phyloP scores from a whole-genome alignment of 2,797 vertebrate species.

The Botia kubotai region DNA sequence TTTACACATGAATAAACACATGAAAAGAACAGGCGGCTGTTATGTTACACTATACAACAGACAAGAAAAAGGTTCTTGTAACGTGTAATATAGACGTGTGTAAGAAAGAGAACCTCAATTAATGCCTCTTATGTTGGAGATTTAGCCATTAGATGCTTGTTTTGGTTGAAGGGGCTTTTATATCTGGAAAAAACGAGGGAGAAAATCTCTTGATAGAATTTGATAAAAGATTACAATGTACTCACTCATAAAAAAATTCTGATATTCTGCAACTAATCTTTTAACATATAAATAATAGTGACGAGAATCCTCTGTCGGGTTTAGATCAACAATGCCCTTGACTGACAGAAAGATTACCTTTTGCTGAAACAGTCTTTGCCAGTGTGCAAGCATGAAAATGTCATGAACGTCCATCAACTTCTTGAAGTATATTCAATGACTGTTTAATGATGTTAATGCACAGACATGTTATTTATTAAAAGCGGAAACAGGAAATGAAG shows the following conservation, averaged over 20 bases:
- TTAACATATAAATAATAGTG: conserved; percentile 34
- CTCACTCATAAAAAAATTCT: neutral
- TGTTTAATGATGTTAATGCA: conserved; percentile 54
- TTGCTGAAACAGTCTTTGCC: conserved; percentile 54
- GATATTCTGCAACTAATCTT: conserved; percentile 33
- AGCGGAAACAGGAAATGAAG: conserved; percentile 55
- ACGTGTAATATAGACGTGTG: conserved; percentile 13
- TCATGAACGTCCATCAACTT: conserved; percentile 58
- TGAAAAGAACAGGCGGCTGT: neutral
- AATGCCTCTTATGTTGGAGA: neutral
- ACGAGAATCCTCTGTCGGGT: conserved; percentile 48
- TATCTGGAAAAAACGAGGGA: neutral
- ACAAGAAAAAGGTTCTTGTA: conserved; percentile 21
- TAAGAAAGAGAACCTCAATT: conserved; percentile 18
- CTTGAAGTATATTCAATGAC: conserved; percentile 42
- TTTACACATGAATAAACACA: conserved; percentile 6
- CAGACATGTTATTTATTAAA: conserved; percentile 55
- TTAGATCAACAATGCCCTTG: conserved; percentile 57
- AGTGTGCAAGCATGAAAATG: conserved; percentile 58
- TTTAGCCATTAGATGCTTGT: neutral
- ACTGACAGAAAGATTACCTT: conserved; percentile 55
- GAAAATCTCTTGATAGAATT: conserved; percentile 5
- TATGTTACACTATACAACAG: neutral
- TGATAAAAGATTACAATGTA: conserved; percentile 38
- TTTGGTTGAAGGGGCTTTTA: neutral